Percentiles rank a stretch among this genome's conserved stretches.
Evolutionary conservation across 2,113 vertebrate genomes (phyloP).

Genomic region (Callocephalon fimbriatum): DNA sequence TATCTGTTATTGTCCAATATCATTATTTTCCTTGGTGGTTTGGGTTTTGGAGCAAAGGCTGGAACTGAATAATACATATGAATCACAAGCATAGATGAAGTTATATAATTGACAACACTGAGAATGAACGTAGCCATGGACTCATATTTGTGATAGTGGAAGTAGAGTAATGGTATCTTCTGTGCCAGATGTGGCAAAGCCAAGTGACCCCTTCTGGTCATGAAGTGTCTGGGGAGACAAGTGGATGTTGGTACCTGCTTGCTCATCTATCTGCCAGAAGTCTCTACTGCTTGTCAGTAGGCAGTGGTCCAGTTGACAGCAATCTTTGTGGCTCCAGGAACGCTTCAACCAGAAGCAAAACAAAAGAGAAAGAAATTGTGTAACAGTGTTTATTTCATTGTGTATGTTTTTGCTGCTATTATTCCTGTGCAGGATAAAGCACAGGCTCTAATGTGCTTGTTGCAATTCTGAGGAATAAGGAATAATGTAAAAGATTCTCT

Average conservation of each 20-base stretch:
- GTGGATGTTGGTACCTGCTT: not conserved
- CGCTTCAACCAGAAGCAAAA: not conserved
- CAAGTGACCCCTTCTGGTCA: not conserved
- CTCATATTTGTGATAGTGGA: not conserved
- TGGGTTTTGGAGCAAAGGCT: not conserved
- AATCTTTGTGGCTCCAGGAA: not conserved
- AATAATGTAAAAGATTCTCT: not conserved
- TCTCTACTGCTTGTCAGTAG: not conserved
- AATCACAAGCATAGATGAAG: not conserved
- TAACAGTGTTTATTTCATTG: not conserved
- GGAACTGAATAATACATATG: not conserved
- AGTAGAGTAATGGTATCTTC: not conserved
- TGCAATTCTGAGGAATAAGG: not conserved
- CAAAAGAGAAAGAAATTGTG: not conserved
- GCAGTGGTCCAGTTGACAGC: not conserved
- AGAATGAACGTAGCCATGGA: not conserved
- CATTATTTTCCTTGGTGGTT: not conserved
- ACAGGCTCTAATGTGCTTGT: not conserved
- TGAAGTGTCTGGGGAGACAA: not conserved
- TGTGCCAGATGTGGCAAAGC: not conserved
- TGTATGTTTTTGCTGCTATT: not conserved
- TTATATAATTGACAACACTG: not conserved
- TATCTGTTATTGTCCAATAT: not conserved
- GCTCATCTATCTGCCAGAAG: not conserved
- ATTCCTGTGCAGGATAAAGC: not conserved